Base-by-base conservation (phyloP, 2,888 invertebrate genomes). In the Drosophila sordidapex region DNA sequence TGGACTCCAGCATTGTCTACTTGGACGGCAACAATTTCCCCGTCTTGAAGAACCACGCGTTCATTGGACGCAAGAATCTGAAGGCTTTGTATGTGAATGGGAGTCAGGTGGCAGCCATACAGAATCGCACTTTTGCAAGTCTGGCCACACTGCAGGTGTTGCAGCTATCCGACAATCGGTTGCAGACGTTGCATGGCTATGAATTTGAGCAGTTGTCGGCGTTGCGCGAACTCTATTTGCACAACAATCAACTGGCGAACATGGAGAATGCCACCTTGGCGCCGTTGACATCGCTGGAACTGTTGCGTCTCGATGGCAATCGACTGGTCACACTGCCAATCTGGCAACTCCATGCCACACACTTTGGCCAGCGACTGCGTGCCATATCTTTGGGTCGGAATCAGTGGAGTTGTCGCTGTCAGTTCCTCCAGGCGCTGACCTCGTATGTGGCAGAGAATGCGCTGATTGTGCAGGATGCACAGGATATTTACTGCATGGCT, bases 1-100 rank as follows among this genome's bases (percentile, higher is more conserved):
- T 99, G 98, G 98, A 98, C 92, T 98, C 98, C 8, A 98, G 98
- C 25, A 97, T 98, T 91, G 96, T 99, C 68, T 98, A 97, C 93
- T 94, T 99, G 88, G 98, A 98, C 92, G 98, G 98, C 40, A 98
- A 98, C 92, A 95, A 97, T 86, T 95, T 99, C 78, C 96, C 95
- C 61, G 96, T 97, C 90, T 94, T 99, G 61, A 96, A 97, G 91
- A 96, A 97, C 92, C 98, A 98, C 92, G 97, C 97, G 59, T 98
- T 99, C 92, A 97, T 99, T 82, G 98, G 98, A 0, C 95, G 98
- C 56, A 98, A 98, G 93, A 98, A 98, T 93, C 96, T 98, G 95
- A 95, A 96, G 83, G 96, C 96, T 68, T 94, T 98, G 33, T 98
- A 96, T 92, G 96, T 98, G 69, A 98, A 98, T 93, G 95, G 95